A percentile compares a stretch with the other conserved stretches of the same genome.
Evolutionary conservation across 2,113 vertebrate species (phyloP).

Genomic region (Ramphastos sulfuratus): DNA sequence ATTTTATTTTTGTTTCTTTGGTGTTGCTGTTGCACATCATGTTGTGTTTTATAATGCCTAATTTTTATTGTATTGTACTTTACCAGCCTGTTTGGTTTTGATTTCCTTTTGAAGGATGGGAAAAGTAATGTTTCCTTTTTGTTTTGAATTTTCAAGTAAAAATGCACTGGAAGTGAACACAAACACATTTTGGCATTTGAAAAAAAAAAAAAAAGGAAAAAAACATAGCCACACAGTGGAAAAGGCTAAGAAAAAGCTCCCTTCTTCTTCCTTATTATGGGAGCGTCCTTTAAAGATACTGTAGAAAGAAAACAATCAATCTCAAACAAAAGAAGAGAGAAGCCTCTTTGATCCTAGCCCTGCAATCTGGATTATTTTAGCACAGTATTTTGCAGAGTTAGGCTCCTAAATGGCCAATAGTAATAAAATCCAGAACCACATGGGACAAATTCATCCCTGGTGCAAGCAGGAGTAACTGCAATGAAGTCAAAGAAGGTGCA

Average conservation of each 20-base stretch:
- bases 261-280: constrained; percentile 25
- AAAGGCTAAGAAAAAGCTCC: constrained; percentile 38
- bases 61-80: constrained; percentile 80
- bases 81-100: constrained; percentile 55
- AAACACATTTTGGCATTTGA: constrained; percentile 75
- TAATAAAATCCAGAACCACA: constrained; percentile 8
- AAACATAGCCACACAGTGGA: constrained; percentile 58
- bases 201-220: constrained; percentile 30
- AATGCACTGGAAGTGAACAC: constrained; percentile 83
- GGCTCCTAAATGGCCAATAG: neutral
- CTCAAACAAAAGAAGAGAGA: constrained; percentile 35
- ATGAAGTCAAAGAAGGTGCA: neutral
- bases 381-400: neutral
- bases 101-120: constrained; percentile 76
- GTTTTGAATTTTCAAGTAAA: constrained; percentile 69
- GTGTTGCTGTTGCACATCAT: constrained; percentile 80
- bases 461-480: constrained; percentile 3
- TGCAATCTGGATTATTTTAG: neutral
- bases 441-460: constrained; percentile 27
- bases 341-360: constrained; percentile 23
- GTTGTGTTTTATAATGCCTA: constrained; percentile 76
- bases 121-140: constrained; percentile 70
- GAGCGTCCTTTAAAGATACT: constrained; percentile 11
- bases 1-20: constrained; percentile 70
- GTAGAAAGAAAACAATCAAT: constrained; percentile 12